These are phyloP conservation scores for Athalia cordata DNA, from an alignment of 2,888 invertebrate genomes.

Conservation along the genomic window DNA sequence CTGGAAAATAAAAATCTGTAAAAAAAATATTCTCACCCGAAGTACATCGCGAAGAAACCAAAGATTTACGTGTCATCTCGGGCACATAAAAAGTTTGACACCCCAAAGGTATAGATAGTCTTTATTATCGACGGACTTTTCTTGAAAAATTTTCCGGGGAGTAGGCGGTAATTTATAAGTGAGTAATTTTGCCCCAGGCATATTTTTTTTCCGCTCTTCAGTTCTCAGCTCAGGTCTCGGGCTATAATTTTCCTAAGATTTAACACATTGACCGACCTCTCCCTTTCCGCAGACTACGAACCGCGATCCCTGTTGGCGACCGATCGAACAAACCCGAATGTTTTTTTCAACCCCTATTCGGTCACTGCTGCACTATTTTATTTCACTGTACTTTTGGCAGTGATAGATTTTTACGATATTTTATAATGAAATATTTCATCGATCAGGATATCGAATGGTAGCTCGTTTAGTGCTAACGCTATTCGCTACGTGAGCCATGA, in stretches of 20 bases:
- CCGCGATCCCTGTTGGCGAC: background rate
- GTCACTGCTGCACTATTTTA: constrained; percentile 1
- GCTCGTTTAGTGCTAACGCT: too few species aligned
- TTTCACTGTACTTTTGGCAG: background rate
- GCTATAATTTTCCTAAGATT: constrained; percentile 32
- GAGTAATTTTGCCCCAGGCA: constrained; percentile 30
- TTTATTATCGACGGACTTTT: background rate
- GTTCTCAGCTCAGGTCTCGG: background rate
- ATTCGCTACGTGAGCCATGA: too few species aligned
- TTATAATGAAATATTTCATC: background rate
- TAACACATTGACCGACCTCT: constrained; percentile 19
- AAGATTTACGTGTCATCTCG: background rate
- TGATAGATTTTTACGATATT: background rate
- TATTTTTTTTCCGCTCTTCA: background rate
- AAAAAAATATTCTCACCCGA: background rate
- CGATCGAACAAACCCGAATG: background rate
- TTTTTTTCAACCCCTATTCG: constrained; percentile 29
- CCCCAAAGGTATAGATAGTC: background rate
- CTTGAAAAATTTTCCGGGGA: background rate
- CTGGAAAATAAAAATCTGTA: background rate
- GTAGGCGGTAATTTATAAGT: constrained; percentile 24
- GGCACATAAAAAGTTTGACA: background rate
- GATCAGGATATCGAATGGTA: background rate
- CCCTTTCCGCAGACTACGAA: background rate
- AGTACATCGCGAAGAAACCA: background rate